A percentile compares a stretch with the other conserved stretches of the same genome.
Evolutionary conservation across 2,888 invertebrate genomes (phyloP).

Genomic region (Anorthoa munda): DNA sequence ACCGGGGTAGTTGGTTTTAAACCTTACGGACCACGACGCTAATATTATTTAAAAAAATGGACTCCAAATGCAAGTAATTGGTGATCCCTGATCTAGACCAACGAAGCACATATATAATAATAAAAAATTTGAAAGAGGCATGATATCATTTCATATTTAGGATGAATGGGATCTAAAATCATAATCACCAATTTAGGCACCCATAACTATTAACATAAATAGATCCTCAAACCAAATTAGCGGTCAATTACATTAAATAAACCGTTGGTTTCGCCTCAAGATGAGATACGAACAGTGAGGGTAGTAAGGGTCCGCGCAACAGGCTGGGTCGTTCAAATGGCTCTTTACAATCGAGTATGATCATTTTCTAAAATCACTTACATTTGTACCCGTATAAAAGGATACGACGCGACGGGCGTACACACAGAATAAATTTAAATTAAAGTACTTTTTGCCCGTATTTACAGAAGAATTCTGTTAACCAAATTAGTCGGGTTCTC

Average conservation of each 20-base stretch:
- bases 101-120: too few species aligned
- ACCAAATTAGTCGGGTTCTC: slow-evolving; percentile 11
- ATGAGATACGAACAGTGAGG: slow-evolving; percentile 83
- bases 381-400: slow-evolving; percentile 37
- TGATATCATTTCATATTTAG: neutral
- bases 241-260: slow-evolving; percentile 49
- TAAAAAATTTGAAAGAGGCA: neutral
- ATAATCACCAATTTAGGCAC: slow-evolving; percentile 2
- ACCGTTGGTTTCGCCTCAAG: slow-evolving; percentile 61
- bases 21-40: too few species aligned
- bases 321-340: slow-evolving; percentile 78
- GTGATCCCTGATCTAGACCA: too few species aligned
- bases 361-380: slow-evolving; percentile 35
- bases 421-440: slow-evolving; percentile 32
- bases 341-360: slow-evolving; percentile 45
- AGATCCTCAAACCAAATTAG: slow-evolving; percentile 33
- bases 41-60: too few species aligned
- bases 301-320: slow-evolving; percentile 73
- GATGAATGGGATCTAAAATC: neutral
- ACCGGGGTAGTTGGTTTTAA: too few species aligned
- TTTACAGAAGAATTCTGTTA: slow-evolving; percentile 12
- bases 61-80: too few species aligned
- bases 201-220: slow-evolving; percentile 24
- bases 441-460: slow-evolving; percentile 23
- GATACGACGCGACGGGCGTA: slow-evolving; percentile 8